Percentiles rank a stretch among this genome's conserved stretches.
These are phyloP conservation scores for Brachystomella parvula DNA, from an alignment of 1,140 invertebrate genomes.

Conservation along the genomic window DNA sequence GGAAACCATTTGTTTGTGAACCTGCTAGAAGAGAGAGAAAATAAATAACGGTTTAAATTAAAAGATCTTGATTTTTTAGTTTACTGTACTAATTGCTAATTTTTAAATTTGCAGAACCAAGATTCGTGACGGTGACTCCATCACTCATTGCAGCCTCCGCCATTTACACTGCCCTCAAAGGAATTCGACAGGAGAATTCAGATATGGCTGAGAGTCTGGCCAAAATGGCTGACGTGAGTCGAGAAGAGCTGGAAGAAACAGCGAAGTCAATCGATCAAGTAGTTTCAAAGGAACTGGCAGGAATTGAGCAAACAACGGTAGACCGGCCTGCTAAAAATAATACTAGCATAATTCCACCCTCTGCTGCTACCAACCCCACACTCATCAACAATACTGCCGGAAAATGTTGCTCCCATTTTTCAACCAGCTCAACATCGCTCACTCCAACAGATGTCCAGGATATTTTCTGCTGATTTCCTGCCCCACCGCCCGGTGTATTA, in stretches of 20 bases:
- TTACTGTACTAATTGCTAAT: background rate
- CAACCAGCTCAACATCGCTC: background rate
- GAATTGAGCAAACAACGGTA: constrained; percentile 31
- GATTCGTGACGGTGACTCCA: constrained; percentile 34
- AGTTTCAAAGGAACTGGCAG: constrained; percentile 33
- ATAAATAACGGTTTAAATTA: no score
- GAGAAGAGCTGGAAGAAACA: constrained; percentile 24
- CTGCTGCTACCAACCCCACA: background rate
- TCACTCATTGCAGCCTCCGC: constrained; percentile 33
- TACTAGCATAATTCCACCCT: background rate
- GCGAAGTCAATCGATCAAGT: constrained; percentile 33
- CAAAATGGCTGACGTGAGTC: constrained; percentile 21
- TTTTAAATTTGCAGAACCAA: constrained; percentile 32
- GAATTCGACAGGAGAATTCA: constrained; percentile 24
- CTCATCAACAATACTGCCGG: background rate
- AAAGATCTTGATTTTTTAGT: background rate
- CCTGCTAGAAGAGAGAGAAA: background rate
- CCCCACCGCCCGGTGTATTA: no score
- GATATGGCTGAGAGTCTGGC: constrained; percentile 18
- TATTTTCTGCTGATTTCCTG: constrained; percentile 26
- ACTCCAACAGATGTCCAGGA: constrained; percentile 37
- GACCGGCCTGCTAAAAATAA: constrained; percentile 17
- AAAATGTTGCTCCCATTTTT: background rate
- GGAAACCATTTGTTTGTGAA: background rate
- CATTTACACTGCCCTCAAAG: constrained; percentile 37